Evolutionary conservation across 1,140 invertebrate species (phyloP), one percentile per base, ranked within the genome.

Genomic region (Bemisia tabaci): DNA sequence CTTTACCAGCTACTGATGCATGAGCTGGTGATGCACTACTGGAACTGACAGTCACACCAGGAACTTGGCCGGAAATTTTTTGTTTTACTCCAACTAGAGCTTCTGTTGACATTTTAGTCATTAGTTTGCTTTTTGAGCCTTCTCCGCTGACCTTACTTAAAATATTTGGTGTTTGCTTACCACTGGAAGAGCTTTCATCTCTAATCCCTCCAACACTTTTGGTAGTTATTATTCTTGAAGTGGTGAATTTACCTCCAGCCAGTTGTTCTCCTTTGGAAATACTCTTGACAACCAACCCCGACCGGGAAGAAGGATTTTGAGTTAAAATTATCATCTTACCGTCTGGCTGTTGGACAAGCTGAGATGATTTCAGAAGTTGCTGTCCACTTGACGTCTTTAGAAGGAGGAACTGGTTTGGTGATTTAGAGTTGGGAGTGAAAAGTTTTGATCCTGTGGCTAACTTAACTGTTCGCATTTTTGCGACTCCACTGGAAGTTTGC

Each of bases 311-410:
- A 5, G 5, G 33, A 48, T 48, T 48, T 69, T 83, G 82, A 0
- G 82, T 84, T 26, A 84, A 77, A 39, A 84, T 82, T 81, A 84
- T 82, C 12, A 84, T 79, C 60, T 82, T 67, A 11, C 58, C 66
- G 21, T 26, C 63, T 9, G 33, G 33, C 33, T 48, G 66, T 27
- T 65, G 70, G 22, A 62, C 33, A 39, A 65, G 65, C 64, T 63
- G 60, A 62, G 64, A 61, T 66, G 70, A 81, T 81, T 26, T 79
- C 79, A 48, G 24, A 22, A 24, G 26, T 22, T 23, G 12, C 26
- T 65, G 25, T 26, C 64, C 59, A 59, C 27, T 22, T 63, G 67
- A 33, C 22, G 63, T 65, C 63, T 68, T 68, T 27, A 68, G 65
- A 59, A 68, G 65, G 58, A 68, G 62, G 1, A 68, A 64, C 59